Evolutionary conservation across 1,140 invertebrate genomes (phyloP), one percentile per base, ranked within the genome.

Genomic region (Pectinophora gossypiella): DNA sequence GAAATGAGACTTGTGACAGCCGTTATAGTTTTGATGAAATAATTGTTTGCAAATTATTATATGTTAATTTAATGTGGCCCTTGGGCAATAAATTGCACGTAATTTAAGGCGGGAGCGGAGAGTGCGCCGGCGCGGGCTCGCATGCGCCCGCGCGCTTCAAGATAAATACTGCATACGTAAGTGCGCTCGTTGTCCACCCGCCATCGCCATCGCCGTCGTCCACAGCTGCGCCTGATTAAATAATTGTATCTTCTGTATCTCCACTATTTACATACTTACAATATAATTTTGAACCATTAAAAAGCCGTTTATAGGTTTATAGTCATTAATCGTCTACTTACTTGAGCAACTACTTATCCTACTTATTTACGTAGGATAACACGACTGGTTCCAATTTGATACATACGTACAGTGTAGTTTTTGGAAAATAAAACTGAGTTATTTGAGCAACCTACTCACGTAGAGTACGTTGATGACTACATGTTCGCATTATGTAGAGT

Each of bases 21-120:
- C 56, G 42, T 61, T 61, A 59, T 54, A 51, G 54, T 65, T 68
- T 63, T 68, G 56, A 68, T 75, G 62, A 72, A 60, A 68, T 76
- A 76, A 72, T 75, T 69, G 59, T 72, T 73, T 67, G 62, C 46
- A 70, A 78, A 76, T 73, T 62, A 67, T 60, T 65, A 60, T 63
- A 70, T 61, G 65, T 71, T 71, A 73, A 75, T 75, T 56, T 68
- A 68, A 56, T 59, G 55, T 63, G 60, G 58, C 56, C 64, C 55
- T 61, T 64, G 58, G 54, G 63, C 55, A 64, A 68, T 72, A 78
- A 78, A 78, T 73, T 78, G 68, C 63, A 67, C 53, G 58, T 70
- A 75, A 77, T 77, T 75, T 71, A 62, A 68, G 48, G 48, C 47
- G 52, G 49, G 52, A 51, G 43, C 47, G 55, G 20, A 27, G 42